These are phyloP conservation scores for Dendropsophus ebraccatus DNA, from an alignment of 2,113 vertebrate genomes.

Conservation along the genomic window DNA sequence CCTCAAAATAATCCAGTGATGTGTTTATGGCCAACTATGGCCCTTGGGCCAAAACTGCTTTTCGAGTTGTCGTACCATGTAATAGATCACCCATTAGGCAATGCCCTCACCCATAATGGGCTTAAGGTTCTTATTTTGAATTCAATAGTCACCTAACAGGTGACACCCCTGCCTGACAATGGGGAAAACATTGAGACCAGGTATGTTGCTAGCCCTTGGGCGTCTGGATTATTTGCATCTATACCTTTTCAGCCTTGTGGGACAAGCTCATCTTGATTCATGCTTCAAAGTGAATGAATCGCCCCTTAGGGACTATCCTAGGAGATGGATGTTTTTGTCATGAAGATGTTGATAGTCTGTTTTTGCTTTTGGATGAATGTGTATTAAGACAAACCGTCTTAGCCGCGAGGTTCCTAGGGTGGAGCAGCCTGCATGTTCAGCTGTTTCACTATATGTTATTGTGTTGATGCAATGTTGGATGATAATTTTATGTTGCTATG, in stretches of 20 bases:
- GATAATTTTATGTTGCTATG: background rate
- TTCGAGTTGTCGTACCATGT: background rate
- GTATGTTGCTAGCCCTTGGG: background rate
- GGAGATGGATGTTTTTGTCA: slow-evolving; percentile 37
- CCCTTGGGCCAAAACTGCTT: background rate
- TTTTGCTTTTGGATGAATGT: slow-evolving; percentile 35
- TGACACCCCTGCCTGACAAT: slow-evolving; percentile 1
- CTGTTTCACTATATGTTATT: background rate
- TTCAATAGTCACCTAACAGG: background rate
- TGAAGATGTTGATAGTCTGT: slow-evolving; percentile 44
- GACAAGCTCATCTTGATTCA: background rate
- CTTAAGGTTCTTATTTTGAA: background rate
- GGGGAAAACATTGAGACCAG: background rate
- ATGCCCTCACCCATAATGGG: background rate
- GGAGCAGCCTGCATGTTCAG: background rate
- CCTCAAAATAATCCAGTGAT: background rate
- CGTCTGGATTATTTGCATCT: background rate
- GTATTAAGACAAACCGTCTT: background rate
- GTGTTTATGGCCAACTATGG: background rate
- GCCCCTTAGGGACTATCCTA: background rate
- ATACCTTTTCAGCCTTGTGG: background rate
- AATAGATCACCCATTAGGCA: background rate
- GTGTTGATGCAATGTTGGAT: background rate
- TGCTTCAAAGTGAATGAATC: background rate
- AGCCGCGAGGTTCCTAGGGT: background rate